Conservation (phyloP, 2,888 invertebrate species). For the Lathronympha strigana region DNA sequence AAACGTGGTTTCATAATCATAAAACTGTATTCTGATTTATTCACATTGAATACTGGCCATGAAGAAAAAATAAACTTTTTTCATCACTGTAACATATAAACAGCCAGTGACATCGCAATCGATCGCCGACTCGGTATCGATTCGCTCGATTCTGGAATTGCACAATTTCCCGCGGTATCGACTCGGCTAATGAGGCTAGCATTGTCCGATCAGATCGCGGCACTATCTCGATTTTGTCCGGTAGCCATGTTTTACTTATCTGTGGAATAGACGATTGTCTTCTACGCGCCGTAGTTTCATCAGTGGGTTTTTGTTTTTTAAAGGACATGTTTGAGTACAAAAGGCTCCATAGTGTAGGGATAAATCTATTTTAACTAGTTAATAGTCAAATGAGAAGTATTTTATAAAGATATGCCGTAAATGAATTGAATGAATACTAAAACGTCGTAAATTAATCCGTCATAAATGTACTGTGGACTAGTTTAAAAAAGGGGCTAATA, state of each 20-base stretch:
- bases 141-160: slow-evolving; percentile 71
- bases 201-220: slow-evolving; percentile 79
- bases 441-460: too few relatives aligned
- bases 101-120: slow-evolving; percentile 40
- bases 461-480: too few relatives aligned
- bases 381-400: too few relatives aligned
- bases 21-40: too few relatives aligned
- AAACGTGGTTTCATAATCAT: too few relatives aligned
- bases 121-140: slow-evolving; percentile 68
- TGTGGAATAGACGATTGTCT: slow-evolving; percentile 61
- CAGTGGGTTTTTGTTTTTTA: slow-evolving; percentile 1
- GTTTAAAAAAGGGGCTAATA: too few relatives aligned
- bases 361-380: too few relatives aligned
- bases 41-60: neutral
- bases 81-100: slow-evolving; percentile 15
- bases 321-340: too few relatives aligned
- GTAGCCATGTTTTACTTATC: slow-evolving; percentile 80
- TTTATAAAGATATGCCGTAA: too few relatives aligned
- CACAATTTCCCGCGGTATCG: slow-evolving; percentile 68
- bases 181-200: slow-evolving; percentile 80
- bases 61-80: neutral
- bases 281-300: slow-evolving; percentile 27
- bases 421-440: too few relatives aligned
- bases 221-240: slow-evolving; percentile 78
- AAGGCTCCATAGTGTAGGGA: too few relatives aligned